Evolutionary conservation across 2,113 vertebrate species (phyloP), one percentile per base, ranked within the genome.

Genomic region (Chascanopsetta lugubris): DNA sequence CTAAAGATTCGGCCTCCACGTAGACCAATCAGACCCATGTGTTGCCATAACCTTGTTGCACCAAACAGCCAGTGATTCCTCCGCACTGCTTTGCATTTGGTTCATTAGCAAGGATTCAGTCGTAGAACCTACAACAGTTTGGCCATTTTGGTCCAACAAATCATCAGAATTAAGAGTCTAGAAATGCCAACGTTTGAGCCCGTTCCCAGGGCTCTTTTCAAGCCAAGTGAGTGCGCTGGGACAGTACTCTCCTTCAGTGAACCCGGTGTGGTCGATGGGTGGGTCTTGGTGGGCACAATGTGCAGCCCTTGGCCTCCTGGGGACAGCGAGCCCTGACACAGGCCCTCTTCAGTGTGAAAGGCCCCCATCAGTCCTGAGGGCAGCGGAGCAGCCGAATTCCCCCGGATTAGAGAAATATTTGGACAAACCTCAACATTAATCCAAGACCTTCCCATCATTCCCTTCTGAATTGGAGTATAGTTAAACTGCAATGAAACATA

Each of bases 321-420:
- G 75, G 74, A 85, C 56, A 53, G 78, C 63, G 24, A 74, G 72
- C 50, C 72, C 63, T 61, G 76, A 82, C 87, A 88, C 86, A 88
- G 78, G 79, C 80, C 32, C 69, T 81, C 73, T 79, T 84, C 79
- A 85, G 89, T 88, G 69, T 74, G 60, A 77, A 87, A 64, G 48
- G 51, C 59, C 79, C 75, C 36, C 38, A 61, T 80, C 82, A 71
- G 62, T 69, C 60, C 38, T 81, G 45, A 6, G 67, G 72, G 78
- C 69, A 63, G 64, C 54, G 47, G 48, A 77, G 62, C 46, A 67
- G 74, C 82, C 38, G 46, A 78, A 85, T 88, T 83, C 81, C 69
- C 60, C 74, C 15, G 68, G 69, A 87, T 90, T 86, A 82, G 62
- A 85, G 85, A 90, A 89, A 84, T 80, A 85, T 92, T 88, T 88